Percentiles rank a stretch among this genome's conserved stretches.
These are phyloP conservation scores for Argyresthia albistria DNA, from an alignment of 2,888 invertebrate species.

Conservation along the genomic window DNA sequence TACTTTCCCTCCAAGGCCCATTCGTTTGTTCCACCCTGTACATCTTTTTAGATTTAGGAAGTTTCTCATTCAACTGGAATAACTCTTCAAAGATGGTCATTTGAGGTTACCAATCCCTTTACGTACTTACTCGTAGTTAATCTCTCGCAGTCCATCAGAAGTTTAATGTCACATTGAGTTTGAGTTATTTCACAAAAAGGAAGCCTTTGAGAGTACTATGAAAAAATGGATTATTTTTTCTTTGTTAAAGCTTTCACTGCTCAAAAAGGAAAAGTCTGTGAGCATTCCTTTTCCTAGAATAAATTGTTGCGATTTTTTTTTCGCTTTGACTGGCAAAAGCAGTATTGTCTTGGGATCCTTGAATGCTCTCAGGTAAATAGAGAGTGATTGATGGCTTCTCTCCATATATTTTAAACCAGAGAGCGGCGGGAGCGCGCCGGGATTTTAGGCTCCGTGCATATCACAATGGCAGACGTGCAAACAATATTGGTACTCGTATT, in stretches of 20 bases:
- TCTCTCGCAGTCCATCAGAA: neutral
- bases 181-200: too few species aligned
- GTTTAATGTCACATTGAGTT: too few species aligned
- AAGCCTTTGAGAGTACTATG: neutral
- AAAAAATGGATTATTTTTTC: neutral
- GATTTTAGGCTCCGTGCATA: conserved; percentile 27
- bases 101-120: too few species aligned
- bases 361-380: conserved; percentile 35
- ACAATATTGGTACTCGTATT: too few species aligned
- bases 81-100: too few species aligned
- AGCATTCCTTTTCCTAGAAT: conserved; percentile 1
- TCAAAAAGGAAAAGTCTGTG: conserved; percentile 1
- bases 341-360: conserved; percentile 33
- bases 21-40: too few species aligned
- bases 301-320: conserved; percentile 4
- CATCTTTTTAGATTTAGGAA: too few species aligned
- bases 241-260: conserved; percentile 6
- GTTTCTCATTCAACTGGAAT: too few species aligned
- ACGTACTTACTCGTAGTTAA: neutral
- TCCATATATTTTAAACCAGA: conserved; percentile 34
- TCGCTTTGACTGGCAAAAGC: conserved; percentile 23
- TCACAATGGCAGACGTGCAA: too few species aligned
- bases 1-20: too few species aligned
- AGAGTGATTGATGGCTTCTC: conserved; percentile 46
- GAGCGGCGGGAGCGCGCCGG: conserved; percentile 13